Percentiles rank a stretch among this genome's conserved stretches.
Evolutionary conservation across 1,140 invertebrate species (phyloP).

Genomic region (Drosophila lacteicornis): DNA sequence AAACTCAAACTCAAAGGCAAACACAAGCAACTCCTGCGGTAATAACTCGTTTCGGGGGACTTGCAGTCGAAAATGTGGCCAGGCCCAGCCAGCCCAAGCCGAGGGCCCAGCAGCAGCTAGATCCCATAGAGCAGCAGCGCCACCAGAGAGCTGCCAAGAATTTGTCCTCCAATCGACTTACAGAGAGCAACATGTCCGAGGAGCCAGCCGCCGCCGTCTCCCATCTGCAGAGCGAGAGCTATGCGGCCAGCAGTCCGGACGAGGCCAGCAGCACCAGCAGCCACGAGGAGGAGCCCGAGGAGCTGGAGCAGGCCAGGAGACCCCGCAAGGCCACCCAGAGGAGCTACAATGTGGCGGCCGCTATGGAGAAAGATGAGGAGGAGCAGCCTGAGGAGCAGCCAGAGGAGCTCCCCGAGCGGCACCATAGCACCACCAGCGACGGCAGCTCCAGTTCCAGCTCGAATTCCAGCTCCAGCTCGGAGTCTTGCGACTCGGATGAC

Average conservation of each 20-base stretch:
- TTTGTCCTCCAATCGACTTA: slow-evolving; percentile 66
- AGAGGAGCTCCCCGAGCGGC: slow-evolving; percentile 55
- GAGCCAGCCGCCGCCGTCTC: not conserved
- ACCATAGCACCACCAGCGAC: slow-evolving; percentile 66
- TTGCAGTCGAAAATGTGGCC: slow-evolving; percentile 85
- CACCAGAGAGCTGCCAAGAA: slow-evolving; percentile 49
- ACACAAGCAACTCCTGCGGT: slow-evolving; percentile 61
- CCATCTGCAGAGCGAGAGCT: slow-evolving; percentile 77
- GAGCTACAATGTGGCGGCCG: slow-evolving; percentile 86
- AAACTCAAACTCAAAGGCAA: slow-evolving; percentile 30
- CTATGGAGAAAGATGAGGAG: slow-evolving; percentile 80
- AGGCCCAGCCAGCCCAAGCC: slow-evolving; percentile 43
- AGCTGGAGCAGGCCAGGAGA: slow-evolving; percentile 2
- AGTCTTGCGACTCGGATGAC: slow-evolving; percentile 78
- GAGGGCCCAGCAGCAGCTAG: slow-evolving; percentile 66
- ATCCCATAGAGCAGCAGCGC: slow-evolving; percentile 36
- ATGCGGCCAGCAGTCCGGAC: slow-evolving; percentile 66
- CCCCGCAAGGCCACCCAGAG: slow-evolving; percentile 49
- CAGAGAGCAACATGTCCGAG: slow-evolving; percentile 55
- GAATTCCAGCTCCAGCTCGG: slow-evolving; percentile 68
- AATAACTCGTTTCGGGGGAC: slow-evolving; percentile 77
- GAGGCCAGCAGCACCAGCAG: slow-evolving; percentile 51
- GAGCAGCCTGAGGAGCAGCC: slow-evolving; percentile 2
- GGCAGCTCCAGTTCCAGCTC: slow-evolving; percentile 47
- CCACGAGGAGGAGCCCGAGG: slow-evolving; percentile 25